Evolutionary conservation across 2,113 vertebrate species (phyloP).

Genomic region (Carollia perspicillata): DNA sequence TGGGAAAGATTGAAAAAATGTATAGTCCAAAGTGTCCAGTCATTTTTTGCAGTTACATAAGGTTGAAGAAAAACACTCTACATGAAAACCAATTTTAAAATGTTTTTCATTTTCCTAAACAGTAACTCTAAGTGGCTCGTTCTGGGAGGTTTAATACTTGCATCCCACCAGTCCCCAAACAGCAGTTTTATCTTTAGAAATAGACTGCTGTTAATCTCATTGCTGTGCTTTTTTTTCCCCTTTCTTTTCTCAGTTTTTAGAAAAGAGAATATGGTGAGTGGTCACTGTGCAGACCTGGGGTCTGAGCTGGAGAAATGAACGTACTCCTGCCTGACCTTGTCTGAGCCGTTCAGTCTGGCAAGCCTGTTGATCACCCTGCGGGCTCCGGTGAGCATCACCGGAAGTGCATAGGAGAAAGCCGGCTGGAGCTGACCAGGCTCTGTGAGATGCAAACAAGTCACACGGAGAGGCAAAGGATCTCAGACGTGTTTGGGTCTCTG

Average conservation of each 20-base stretch:
- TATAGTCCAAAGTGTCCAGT: conserved; percentile 53
- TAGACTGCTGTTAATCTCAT: not conserved
- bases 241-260: not conserved
- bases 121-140: conserved; percentile 40
- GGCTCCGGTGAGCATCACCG: not conserved
- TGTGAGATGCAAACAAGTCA: not conserved
- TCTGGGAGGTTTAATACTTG: conserved; percentile 9
- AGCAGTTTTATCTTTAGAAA: conserved; percentile 38
- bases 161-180: not conserved
- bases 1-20: conserved; percentile 49
- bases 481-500: not conserved
- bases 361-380: not conserved
- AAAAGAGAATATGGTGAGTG: not conserved
- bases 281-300: not conserved
- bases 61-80: conserved; percentile 33
- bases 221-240: not conserved
- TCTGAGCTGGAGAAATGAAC: not conserved
- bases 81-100: conserved; percentile 58
- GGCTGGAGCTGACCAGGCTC: not conserved
- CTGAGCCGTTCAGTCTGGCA: not conserved
- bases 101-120: conserved; percentile 11
- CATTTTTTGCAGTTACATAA: conserved; percentile 59
- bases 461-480: not conserved
- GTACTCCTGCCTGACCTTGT: not conserved
- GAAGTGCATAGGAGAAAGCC: not conserved